Percentiles rank a stretch among this genome's conserved stretches.
Conservation (phyloP, 1,140 invertebrate species). For the Achroia grisella region DNA sequence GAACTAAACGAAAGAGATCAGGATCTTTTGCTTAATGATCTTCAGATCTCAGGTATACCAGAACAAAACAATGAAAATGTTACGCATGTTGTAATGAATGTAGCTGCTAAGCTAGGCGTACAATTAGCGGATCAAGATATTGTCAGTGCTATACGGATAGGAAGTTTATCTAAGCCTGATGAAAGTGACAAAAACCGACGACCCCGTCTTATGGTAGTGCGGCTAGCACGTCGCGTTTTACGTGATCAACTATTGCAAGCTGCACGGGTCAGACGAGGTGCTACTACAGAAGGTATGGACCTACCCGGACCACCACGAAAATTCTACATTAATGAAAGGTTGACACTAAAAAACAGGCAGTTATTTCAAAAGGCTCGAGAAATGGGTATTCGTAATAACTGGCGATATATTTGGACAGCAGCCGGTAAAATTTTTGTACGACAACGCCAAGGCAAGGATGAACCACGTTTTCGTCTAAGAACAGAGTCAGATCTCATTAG, state of each 20-base stretch:
- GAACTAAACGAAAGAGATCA: slow-evolving; percentile 7
- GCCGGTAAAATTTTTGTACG: not conserved
- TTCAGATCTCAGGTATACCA: slow-evolving; percentile 3
- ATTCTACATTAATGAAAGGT: slow-evolving; percentile 11
- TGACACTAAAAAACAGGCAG: slow-evolving; percentile 4
- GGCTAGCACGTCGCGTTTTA: slow-evolving; percentile 1
- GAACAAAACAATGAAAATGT: slow-evolving; percentile 1
- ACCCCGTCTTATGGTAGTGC: slow-evolving; percentile 1
- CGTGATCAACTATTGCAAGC: slow-evolving; percentile 7
- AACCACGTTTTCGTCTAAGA: no score
- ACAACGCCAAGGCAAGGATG: no score
- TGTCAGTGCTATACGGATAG: slow-evolving; percentile 3
- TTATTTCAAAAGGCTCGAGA: slow-evolving; percentile 3
- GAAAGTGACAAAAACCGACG: not conserved
- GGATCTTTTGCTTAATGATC: slow-evolving; percentile 6
- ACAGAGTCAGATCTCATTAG: no score
- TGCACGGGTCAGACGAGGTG: slow-evolving; percentile 8
- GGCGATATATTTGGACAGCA: slow-evolving; percentile 2
- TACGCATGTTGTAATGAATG: not conserved
- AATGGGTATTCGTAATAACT: not conserved
- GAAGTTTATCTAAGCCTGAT: not conserved
- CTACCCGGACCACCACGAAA: slow-evolving; percentile 1
- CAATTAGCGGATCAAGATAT: slow-evolving; percentile 2
- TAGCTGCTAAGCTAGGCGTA: slow-evolving; percentile 1
- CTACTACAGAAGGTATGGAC: slow-evolving; percentile 2